These are phyloP conservation scores for Micromesistius poutassou DNA, from an alignment of 2,797 vertebrate genomes.

Conservation along the genomic window DNA sequence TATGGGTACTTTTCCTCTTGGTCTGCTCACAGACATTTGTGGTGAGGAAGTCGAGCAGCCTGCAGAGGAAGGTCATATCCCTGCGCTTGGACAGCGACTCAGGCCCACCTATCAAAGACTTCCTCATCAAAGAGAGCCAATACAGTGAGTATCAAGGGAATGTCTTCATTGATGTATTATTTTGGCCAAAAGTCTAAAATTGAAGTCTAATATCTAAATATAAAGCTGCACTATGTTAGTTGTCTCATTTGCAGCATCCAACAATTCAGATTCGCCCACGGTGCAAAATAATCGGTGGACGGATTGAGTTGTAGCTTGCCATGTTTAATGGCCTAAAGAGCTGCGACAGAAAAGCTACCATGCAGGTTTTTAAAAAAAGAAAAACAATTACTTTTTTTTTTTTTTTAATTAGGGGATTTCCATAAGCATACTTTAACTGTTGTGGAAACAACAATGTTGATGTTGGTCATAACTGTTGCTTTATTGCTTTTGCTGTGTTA, in stretches of 20 bases:
- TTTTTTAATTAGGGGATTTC: not conserved
- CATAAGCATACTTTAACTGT: not conserved
- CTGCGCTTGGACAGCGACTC: slow-evolving; percentile 78
- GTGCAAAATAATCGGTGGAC: not conserved
- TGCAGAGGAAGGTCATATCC: slow-evolving; percentile 90
- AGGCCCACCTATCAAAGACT: slow-evolving; percentile 76
- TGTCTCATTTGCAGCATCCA: no score
- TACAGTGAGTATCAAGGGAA: slow-evolving; percentile 79
- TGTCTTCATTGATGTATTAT: not conserved
- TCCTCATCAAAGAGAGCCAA: slow-evolving; percentile 85
- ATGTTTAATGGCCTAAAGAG: not conserved
- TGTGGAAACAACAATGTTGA: not conserved
- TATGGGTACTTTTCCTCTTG: not conserved
- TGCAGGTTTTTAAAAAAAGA: no score
- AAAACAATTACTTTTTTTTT: no score
- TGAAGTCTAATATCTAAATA: no score
- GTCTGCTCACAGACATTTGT: slow-evolving; percentile 78
- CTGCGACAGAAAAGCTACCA: not conserved
- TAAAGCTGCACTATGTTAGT: no score
- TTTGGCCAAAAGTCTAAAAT: not conserved
- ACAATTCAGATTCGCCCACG: no score
- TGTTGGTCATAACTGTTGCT: no score
- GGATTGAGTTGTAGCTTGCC: not conserved
- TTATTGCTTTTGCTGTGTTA: no score
- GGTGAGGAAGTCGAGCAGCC: slow-evolving; percentile 80